Percentiles rank a stretch among this genome's conserved stretches.
phyloP scores from a whole-genome alignment of 53 echinoderm and acorn worm species.

The Holothuria scabra region DNA sequence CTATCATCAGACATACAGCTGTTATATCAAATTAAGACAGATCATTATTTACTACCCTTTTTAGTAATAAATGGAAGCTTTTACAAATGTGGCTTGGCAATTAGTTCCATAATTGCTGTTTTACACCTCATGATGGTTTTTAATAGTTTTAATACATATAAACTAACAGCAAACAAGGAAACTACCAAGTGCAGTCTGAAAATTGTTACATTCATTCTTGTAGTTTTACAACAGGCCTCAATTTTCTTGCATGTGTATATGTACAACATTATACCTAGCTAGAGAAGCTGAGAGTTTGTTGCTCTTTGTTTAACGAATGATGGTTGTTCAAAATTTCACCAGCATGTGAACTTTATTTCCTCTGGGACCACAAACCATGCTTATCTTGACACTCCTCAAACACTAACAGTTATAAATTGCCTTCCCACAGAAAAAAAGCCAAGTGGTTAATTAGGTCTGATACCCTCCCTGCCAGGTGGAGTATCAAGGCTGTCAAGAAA shows the following conservation, averaged over 20 bases:
- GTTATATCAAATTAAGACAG: neutral
- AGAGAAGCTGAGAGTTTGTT: too few species aligned
- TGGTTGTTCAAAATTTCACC: too few species aligned
- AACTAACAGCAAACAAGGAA: too few species aligned
- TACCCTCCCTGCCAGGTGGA: constrained; percentile 38
- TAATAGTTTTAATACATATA: too few species aligned
- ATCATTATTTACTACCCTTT: neutral
- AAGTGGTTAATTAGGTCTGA: constrained; percentile 44
- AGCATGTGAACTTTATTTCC: neutral
- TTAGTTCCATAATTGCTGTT: too few species aligned
- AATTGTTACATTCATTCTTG: too few species aligned
- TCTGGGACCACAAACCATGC: constrained; percentile 4
- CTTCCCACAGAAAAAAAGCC: constrained; percentile 35
- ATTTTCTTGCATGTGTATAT: too few species aligned
- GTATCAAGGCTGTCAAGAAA: constrained; percentile 17
- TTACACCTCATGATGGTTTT: too few species aligned
- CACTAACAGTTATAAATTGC: constrained; percentile 26
- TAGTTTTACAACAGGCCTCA: too few species aligned
- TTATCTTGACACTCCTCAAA: constrained; percentile 43
- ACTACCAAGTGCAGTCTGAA: too few species aligned
- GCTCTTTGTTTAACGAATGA: too few species aligned
- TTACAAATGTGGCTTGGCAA: neutral
- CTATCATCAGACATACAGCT: neutral
- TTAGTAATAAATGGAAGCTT: neutral
- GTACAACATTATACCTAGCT: too few species aligned